Evolutionary conservation across 2,797 vertebrate genomes (phyloP).

Genomic region (Leuciscus waleckii): DNA sequence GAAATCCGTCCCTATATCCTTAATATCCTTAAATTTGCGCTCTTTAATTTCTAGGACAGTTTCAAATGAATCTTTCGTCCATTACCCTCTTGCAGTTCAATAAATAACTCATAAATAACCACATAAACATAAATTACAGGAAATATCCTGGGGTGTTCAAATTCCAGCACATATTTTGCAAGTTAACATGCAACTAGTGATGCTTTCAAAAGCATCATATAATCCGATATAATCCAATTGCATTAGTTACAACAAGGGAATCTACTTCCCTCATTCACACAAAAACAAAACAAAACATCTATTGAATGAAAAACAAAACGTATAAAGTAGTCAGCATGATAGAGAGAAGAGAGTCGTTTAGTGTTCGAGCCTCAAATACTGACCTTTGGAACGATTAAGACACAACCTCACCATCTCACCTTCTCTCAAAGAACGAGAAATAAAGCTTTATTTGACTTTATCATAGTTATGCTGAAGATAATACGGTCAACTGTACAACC

Average conservation of each 20-base stretch:
- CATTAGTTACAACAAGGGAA: conserved; percentile 58
- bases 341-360: conserved; percentile 28
- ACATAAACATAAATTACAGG: conserved; percentile 47
- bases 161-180: conserved; percentile 12
- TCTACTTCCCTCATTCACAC: conserved; percentile 8
- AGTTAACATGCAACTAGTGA: conserved; percentile 44
- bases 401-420: conserved; percentile 45
- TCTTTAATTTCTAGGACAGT: not conserved
- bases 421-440: conserved; percentile 52
- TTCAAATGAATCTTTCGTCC: conserved; percentile 33
- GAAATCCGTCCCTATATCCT: not conserved
- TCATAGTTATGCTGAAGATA: conserved; percentile 48
- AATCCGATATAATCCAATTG: conserved; percentile 59
- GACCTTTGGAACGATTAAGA: conserved; percentile 49
- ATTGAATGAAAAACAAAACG: conserved; percentile 56
- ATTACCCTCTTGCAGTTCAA: conserved; percentile 50
- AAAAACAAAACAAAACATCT: conserved; percentile 57
- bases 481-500: conserved; percentile 31
- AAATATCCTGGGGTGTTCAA: conserved; percentile 5
- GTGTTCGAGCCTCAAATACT: conserved; percentile 48
- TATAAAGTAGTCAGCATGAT: conserved; percentile 32
- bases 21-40: not conserved
- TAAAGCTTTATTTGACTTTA: conserved; percentile 48
- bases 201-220: conserved; percentile 52
- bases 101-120: conserved; percentile 63